These are phyloP conservation scores for Orchesella cincta DNA, from an alignment of 1,140 invertebrate genomes.

Conservation along the genomic window DNA sequence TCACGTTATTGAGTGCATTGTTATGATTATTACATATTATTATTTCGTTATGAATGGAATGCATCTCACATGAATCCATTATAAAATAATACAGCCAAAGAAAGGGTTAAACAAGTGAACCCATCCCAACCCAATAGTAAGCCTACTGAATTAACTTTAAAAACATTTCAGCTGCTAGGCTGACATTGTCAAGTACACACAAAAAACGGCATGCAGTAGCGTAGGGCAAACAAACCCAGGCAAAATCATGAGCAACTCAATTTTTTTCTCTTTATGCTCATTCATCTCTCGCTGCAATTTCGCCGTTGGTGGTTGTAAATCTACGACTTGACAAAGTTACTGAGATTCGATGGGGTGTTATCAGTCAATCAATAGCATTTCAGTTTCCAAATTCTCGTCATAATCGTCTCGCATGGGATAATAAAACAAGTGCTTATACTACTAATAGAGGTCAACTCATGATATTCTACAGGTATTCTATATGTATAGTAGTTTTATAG, in stretches of 20 bases:
- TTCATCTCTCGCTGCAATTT: conserved; percentile 14
- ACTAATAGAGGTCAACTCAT: conserved; percentile 1
- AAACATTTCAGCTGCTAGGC: background rate
- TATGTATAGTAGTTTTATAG: background rate
- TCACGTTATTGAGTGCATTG: no score
- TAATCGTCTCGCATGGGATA: background rate
- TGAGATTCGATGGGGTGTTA: background rate
- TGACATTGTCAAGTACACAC: conserved; percentile 13
- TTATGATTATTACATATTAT: no score
- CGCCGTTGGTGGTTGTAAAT: conserved; percentile 26
- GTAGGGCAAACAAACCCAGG: no score
- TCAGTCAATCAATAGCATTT: conserved; percentile 9
- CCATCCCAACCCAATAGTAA: no score
- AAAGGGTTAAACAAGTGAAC: no score
- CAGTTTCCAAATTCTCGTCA: background rate
- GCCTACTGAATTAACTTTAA: no score
- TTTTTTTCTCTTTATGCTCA: background rate
- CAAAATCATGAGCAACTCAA: background rate
- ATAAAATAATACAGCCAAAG: no score
- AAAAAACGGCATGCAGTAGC: no score
- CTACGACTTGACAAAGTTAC: background rate
- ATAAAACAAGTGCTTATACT: conserved; percentile 11
- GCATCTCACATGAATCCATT: no score
- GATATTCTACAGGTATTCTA: background rate
- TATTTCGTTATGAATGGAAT: no score